These are phyloP conservation scores for Schizopygopsis pylzovi DNA, from an alignment of 2,797 vertebrate genomes.

Conservation along the genomic window DNA sequence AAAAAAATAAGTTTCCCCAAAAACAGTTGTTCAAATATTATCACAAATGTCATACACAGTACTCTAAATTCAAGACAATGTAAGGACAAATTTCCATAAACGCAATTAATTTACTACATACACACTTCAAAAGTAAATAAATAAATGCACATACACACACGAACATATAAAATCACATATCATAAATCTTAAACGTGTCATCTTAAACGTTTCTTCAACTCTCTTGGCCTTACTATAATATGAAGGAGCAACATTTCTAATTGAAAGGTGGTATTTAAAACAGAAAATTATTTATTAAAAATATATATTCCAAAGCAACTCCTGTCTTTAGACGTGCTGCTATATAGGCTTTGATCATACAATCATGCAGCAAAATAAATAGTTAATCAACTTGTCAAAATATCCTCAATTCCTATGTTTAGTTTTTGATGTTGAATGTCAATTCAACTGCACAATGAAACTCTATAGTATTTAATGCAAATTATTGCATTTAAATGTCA, in stretches of 20 bases:
- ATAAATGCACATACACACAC: not conserved
- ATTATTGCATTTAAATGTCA: not conserved
- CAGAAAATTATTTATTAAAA: not conserved
- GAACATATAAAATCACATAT: not conserved
- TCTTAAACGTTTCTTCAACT: not conserved
- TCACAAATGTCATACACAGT: no score
- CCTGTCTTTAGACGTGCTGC: not conserved
- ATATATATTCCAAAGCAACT: not conserved
- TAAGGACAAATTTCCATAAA: not conserved
- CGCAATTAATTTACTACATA: not conserved
- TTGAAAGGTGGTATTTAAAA: not conserved
- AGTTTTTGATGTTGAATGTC: not conserved
- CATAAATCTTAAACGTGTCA: not conserved
- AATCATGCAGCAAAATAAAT: not conserved
- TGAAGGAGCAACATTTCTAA: not conserved
- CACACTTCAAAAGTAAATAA: not conserved
- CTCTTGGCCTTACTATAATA: not conserved
- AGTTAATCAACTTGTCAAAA: not conserved
- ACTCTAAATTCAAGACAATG: not conserved
- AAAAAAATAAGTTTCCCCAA: not conserved
- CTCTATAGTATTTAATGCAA: not conserved
- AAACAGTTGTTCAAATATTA: not conserved
- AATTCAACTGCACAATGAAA: not conserved
- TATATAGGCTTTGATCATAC: not conserved
- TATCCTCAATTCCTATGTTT: not conserved